phyloP scores from a whole-genome alignment of 2,113 vertebrate genomes.

The Sturnira hondurensis region DNA sequence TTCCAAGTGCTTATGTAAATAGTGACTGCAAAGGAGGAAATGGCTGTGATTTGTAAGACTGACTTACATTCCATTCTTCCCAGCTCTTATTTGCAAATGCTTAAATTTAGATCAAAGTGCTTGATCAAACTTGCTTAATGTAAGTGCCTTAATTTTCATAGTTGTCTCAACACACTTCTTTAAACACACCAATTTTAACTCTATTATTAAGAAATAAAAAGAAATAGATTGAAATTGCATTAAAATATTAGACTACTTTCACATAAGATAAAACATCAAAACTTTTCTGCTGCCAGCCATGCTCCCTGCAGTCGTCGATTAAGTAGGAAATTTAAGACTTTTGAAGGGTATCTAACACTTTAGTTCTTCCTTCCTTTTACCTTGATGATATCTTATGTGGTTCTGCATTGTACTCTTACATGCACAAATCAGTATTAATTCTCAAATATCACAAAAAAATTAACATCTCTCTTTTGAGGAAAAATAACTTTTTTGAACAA shows the following conservation, averaged over 20 bases:
- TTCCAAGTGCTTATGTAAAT: background rate
- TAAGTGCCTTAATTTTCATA: background rate
- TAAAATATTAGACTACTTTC: background rate
- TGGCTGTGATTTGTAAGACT: background rate
- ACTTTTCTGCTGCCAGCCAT: background rate
- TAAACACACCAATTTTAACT: background rate
- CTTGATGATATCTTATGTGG: too few relatives aligned
- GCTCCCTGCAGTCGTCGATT: background rate
- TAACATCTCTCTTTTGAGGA: background rate
- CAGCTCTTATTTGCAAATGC: conserved; percentile 12
- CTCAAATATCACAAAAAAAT: background rate
- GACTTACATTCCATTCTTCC: background rate
- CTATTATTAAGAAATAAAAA: conserved; percentile 39
- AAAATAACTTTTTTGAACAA: background rate
- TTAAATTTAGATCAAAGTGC: conserved; percentile 38
- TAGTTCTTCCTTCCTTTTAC: background rate
- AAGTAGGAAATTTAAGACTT: background rate
- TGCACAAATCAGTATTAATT: background rate
- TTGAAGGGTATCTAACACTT: background rate
- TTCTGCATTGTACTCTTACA: background rate
- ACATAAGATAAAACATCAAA: background rate
- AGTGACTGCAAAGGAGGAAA: background rate
- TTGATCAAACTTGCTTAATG: background rate
- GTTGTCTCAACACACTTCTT: background rate
- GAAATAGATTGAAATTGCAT: background rate